Base-by-base conservation (phyloP, 2,113 vertebrate species). In the Actenoides hombroni region DNA sequence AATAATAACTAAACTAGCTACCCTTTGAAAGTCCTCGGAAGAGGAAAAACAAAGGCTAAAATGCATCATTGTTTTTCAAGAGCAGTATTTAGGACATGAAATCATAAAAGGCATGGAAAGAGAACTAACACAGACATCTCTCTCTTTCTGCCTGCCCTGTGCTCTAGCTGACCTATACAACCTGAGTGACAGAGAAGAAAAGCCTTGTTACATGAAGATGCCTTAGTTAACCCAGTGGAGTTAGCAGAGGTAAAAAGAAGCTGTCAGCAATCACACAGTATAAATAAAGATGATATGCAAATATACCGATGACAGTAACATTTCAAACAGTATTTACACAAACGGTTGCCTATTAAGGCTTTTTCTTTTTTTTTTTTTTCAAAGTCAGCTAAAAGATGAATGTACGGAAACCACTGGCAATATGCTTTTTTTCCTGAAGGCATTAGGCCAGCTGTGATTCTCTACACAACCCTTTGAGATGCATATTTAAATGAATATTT, bases 271-370 rank as follows among this genome's bases (percentile, higher is more conserved):
- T 91, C 92, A 85, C 54, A 83, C 25, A 86, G 37, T 42, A 96
- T 97, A 97, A 95, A 97, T 97, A 98, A 97, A 97, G 96, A 97
- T 94, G 95, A 96, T 95, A 98, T 95, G 91, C 87, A 98, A 97
- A 97, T 87, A 96, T 82, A 94, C 59, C 93, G 97, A 97, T 91
- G 96, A 97, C 80, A 94, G 90, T 92, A 98, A 97, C 87, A 87
- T 77, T 92, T 97, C 93, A 94, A 97, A 94, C 76, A 82, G 74
- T 96, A 95, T 96, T 97, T 95, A 94, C 90, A 96, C 73, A 92
- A 97, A 79, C 88, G 53, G 49, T 86, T 97, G 95, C 81, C 93
- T 59, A 87, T 86, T 88, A 94, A 95, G 69, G 69, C 26, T 8
- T 40, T 29, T 40, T 40, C 19, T 28, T 63, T 61, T 39, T 79